Base-by-base conservation (phyloP, 2,888 invertebrate genomes). In the Gisinianus flammeolus region DNA sequence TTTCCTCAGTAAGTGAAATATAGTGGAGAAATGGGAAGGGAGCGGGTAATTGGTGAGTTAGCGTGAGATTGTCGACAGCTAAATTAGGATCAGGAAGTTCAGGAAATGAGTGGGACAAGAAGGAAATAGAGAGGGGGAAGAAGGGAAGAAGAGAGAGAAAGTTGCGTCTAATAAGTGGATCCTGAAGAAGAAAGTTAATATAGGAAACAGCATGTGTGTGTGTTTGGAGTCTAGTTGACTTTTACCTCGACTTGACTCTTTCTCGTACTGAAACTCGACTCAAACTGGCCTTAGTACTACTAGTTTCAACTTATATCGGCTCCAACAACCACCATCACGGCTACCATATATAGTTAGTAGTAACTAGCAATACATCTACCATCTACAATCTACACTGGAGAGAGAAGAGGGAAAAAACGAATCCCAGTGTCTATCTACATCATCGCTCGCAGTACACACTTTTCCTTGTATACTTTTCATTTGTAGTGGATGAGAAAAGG, bases 31-130 rank as follows among this genome's bases (percentile, higher is more conserved):
- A 35, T 8, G 19, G 5, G 30, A n/a, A 26, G 58, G n/a, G 54
- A 52, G 67, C 22, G 67, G 31, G 66, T 67, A 75, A 67, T 75
- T 66, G 75, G 52, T 66, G 54, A 66, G 75, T 75, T 75, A 75
- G 75, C 68, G 66, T 44, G 67, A 75, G 75, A 76, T 70, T 76
- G 77, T 71, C 77, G 77, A 77, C 77, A 77, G 77, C 77, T 71
- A 77, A 77, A 77, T 77, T 77, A 77, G 71, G 52, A 77, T 67
- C 73, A 73, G 73, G 73, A 73, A 73, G 73, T 73, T 71, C 16
- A 73, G 73, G 64, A 73, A 73, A 73, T 73, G 73, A 73, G 62
- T 72, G 44, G 71, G 71, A 71, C 71, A 71, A 52, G 71, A 44
- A 64, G 64, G 35, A 64, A 3, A 35, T 16, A 44, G 44, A 69